phyloP scores from a whole-genome alignment of 2,888 invertebrate genomes.

The Ceraclea dissimilis region DNA sequence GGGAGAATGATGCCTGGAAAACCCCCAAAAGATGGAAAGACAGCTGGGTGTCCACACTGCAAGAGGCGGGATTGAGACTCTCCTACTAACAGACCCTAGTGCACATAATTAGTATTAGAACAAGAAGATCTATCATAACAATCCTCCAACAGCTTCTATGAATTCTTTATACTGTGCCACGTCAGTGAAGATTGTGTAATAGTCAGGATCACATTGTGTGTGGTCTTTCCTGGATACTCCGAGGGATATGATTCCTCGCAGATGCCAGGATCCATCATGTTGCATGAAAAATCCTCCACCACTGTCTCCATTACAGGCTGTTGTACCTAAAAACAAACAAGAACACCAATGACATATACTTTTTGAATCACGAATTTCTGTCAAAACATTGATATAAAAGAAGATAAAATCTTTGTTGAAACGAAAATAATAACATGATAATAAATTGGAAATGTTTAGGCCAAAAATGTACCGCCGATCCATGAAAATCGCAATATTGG shows the following conservation, averaged over 20 bases:
- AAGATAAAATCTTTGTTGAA: not conserved
- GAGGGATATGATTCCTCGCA: conserved; percentile 21
- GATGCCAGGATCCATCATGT: conserved; percentile 15
- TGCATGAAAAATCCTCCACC: conserved; percentile 21
- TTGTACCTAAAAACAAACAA: conserved; percentile 17
- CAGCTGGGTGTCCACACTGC: no score
- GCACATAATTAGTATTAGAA: no score
- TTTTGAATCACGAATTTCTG: not conserved
- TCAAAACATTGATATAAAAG: not conserved
- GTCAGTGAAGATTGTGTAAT: conserved; percentile 29
- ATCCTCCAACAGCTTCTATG: conserved; percentile 4
- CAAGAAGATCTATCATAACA: no score
- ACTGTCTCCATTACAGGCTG: conserved; percentile 25
- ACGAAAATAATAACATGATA: not conserved
- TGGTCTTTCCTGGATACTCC: conserved; percentile 19
- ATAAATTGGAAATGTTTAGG: not conserved
- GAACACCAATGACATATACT: not conserved
- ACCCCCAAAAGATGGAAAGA: no score
- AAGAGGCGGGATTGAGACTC: no score
- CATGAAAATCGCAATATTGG: no score
- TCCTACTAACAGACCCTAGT: no score
- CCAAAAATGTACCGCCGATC: no score
- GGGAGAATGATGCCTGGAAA: no score
- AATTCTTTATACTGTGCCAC: conserved; percentile 19
- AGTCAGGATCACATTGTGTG: conserved; percentile 26